A percentile compares a stretch with the other conserved stretches of the same genome.
These are phyloP conservation scores for Rutilus rutilus DNA, from an alignment of 2,113 vertebrate species.

Conservation along the genomic window DNA sequence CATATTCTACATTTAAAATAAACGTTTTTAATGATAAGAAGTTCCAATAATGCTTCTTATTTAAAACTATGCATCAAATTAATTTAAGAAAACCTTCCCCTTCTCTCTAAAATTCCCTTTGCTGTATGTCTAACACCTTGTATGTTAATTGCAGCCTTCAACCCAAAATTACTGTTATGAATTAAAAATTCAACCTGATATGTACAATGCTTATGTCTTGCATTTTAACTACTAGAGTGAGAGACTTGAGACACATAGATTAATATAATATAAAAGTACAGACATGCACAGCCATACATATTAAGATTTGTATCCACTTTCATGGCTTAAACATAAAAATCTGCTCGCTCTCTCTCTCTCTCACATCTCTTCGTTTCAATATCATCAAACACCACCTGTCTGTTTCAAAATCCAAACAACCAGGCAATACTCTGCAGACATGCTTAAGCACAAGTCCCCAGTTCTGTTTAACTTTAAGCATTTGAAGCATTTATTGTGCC, in stretches of 20 bases:
- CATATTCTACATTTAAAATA: no score
- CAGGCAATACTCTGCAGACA: background rate
- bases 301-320: no score
- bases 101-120: background rate
- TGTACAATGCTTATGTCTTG: background rate
- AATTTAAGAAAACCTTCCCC: background rate
- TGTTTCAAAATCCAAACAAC: conserved; percentile 6
- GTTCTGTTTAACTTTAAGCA: background rate
- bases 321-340: background rate
- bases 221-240: no score
- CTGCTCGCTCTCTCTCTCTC: conserved; percentile 1
- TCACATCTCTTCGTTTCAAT: background rate
- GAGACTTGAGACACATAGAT: no score
- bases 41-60: background rate
- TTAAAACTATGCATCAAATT: background rate
- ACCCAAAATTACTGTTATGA: background rate
- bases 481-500: background rate
- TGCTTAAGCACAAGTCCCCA: background rate
- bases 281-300: background rate
- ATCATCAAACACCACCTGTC: conserved; percentile 37
- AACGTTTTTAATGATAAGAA: background rate
- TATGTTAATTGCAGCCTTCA: background rate
- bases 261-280: background rate
- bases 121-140: background rate
- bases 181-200: background rate